Evolutionary conservation across 2,888 invertebrate genomes (phyloP), one percentile per base, ranked within the genome.

Genomic region (Acleris literana): DNA sequence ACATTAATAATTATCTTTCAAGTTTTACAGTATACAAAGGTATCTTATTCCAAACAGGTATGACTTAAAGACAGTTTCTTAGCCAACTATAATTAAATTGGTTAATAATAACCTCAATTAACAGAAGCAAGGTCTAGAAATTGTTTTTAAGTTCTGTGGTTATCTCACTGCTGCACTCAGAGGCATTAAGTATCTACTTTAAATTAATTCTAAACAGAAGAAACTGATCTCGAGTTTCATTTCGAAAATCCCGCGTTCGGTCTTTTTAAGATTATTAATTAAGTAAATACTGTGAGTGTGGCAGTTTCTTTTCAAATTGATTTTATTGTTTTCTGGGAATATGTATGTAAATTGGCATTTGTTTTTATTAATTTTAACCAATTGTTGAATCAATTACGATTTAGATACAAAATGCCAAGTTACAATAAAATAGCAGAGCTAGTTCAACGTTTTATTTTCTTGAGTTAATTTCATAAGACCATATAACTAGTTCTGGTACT

Each of bases 11-110:
- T 44, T 48, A 20, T 65, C 13, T 65, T 65, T 33, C 65, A 22
- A 65, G 65, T 46, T 65, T 65, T 44, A 55, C 60, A 65, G 65
- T 65, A 56, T 43, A 54, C 64, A 44, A 65, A 61, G 65, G 65
- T 65, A 60, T 54, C 25, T 55, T 44, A 46, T n/a, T 61, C 13
- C 51, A 18, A 55, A 51, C 55, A 56, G 65, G 65, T 65, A 64
- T 56, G 2, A 11, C 20, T 33, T 25, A 29, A 43, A 44, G 1
- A 49, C 29, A 54, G 18, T 55, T 60, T 43, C 39, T 60, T 48
- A 49, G 39, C 29, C n/a, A 5, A 17, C 48, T 18, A 49, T 33
- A 33, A 33, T 25, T 11, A 39, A 39, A 13, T 13, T 9, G 9
- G 1, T 39, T 4, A 13, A 39, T 13, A 4, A 39, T 13, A 13